A percentile compares a stretch with the other conserved stretches of the same genome.
Evolutionary conservation across 2,888 invertebrate species (phyloP).

Genomic region (Crocallis elinguaria): DNA sequence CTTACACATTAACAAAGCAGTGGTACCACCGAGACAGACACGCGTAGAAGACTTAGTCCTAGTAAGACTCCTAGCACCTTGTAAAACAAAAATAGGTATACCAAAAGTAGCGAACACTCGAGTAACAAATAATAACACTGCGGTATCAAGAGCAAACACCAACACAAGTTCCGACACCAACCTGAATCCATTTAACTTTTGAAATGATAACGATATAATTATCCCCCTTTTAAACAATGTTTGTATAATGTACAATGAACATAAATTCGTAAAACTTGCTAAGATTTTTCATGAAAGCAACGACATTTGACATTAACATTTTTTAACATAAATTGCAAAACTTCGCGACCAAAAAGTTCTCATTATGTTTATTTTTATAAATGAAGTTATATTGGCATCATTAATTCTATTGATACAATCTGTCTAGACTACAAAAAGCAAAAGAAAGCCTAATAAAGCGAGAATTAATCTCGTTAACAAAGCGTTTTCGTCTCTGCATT

Average conservation of each 20-base stretch:
- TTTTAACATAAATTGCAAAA: conserved; percentile 1
- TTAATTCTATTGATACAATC: conserved; percentile 34
- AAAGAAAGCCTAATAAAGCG: conserved; percentile 21
- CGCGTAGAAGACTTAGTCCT: too few species aligned
- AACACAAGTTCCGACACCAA: not conserved
- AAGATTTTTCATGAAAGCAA: not conserved
- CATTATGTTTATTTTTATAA: conserved; percentile 2
- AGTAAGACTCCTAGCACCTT: too few species aligned
- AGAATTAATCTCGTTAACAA: conserved; percentile 12
- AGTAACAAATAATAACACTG: too few species aligned
- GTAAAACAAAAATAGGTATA: too few species aligned
- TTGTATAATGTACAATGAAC: not conserved
- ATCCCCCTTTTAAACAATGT: not conserved
- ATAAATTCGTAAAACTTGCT: not conserved
- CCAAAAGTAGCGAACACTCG: too few species aligned
- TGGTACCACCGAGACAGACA: too few species aligned
- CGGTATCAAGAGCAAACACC: not conserved
- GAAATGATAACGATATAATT: not conserved
- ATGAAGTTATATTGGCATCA: conserved; percentile 6
- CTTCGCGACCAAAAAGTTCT: conserved; percentile 9
- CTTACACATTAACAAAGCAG: too few species aligned
- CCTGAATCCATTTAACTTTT: not conserved
- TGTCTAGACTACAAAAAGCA: conserved; percentile 25
- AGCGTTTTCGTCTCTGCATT: conserved; percentile 7
- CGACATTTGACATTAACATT: conserved; percentile 7